phyloP scores from a whole-genome alignment of 1,140 invertebrate genomes.

The Drosophila lacertosa region DNA sequence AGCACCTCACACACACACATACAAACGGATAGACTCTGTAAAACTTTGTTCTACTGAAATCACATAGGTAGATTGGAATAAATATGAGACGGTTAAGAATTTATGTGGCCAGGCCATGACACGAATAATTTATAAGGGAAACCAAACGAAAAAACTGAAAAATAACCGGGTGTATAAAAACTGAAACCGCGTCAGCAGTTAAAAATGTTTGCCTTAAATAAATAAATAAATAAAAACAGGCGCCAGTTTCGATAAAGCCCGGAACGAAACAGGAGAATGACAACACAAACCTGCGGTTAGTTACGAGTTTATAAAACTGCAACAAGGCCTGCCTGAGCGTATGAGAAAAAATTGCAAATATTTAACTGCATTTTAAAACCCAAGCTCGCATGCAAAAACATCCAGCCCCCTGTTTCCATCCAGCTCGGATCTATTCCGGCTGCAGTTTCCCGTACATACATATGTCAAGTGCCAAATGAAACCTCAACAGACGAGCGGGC shows the following conservation, averaged over 20 bases:
- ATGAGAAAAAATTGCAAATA: constrained; percentile 64
- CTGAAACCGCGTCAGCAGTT: constrained; percentile 76
- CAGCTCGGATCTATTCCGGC: constrained; percentile 24
- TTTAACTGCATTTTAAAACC: constrained; percentile 73
- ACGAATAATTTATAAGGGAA: constrained; percentile 75
- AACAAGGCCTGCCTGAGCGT: constrained; percentile 31
- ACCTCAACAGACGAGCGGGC: constrained; percentile 60
- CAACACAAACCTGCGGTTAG: constrained; percentile 79
- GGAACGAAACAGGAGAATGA: constrained; percentile 29
- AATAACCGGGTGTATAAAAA: constrained; percentile 23
- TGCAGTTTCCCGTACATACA: constrained; percentile 60
- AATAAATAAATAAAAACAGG: constrained; percentile 59
- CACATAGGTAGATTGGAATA: constrained; percentile 49
- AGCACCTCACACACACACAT: not conserved
- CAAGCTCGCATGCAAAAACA: constrained; percentile 30
- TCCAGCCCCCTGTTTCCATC: constrained; percentile 6
- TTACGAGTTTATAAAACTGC: constrained; percentile 78
- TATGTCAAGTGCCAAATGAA: constrained; percentile 80
- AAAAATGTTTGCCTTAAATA: constrained; percentile 73
- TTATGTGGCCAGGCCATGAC: constrained; percentile 73
- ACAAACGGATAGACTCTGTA: constrained; percentile 11
- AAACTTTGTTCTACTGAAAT: constrained; percentile 17
- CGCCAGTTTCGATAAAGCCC: constrained; percentile 47
- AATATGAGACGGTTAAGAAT: constrained; percentile 76
- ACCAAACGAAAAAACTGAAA: constrained; percentile 16